Percentiles rank a stretch among this genome's conserved stretches.
Conservation (phyloP, 1,140 invertebrate species). For the Oncopodura yosiiana region DNA sequence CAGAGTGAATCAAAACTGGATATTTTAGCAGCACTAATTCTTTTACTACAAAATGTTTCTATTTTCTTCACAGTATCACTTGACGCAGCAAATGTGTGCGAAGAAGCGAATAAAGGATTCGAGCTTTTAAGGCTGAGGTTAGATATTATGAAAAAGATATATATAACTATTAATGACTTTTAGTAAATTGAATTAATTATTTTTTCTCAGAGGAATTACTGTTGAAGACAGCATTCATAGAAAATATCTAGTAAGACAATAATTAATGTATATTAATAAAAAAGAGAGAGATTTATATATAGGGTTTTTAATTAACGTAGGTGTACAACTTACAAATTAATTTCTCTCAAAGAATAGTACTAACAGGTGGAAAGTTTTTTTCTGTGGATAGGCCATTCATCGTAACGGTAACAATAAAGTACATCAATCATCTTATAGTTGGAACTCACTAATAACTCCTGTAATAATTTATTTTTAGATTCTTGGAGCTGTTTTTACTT, state of each 20-base stretch:
- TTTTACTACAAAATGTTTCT: conserved; percentile 27
- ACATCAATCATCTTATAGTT: neutral
- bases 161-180: too few relatives aligned
- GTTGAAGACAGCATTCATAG: conserved; percentile 13
- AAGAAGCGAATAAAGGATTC: conserved; percentile 25
- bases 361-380: conserved; percentile 33
- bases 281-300: neutral
- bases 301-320: conserved; percentile 2
- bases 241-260: conserved; percentile 24
- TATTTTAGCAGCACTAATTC: conserved; percentile 15
- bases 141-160: too few relatives aligned
- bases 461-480: conserved; percentile 20
- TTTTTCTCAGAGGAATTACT: conserved; percentile 7
- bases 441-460: neutral
- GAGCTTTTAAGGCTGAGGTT: conserved; percentile 14
- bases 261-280: neutral
- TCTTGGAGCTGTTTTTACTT: conserved; percentile 30
- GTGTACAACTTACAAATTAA: conserved; percentile 18
- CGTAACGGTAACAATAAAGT: conserved; percentile 19
- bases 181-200: too few relatives aligned
- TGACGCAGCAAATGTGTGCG: conserved; percentile 24
- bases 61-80: conserved; percentile 29
- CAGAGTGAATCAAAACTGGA: neutral
- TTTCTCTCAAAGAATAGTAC: conserved; percentile 22
- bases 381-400: conserved; percentile 29